phyloP scores from a whole-genome alignment of 2,888 invertebrate species.

The Acronicta leporina region DNA sequence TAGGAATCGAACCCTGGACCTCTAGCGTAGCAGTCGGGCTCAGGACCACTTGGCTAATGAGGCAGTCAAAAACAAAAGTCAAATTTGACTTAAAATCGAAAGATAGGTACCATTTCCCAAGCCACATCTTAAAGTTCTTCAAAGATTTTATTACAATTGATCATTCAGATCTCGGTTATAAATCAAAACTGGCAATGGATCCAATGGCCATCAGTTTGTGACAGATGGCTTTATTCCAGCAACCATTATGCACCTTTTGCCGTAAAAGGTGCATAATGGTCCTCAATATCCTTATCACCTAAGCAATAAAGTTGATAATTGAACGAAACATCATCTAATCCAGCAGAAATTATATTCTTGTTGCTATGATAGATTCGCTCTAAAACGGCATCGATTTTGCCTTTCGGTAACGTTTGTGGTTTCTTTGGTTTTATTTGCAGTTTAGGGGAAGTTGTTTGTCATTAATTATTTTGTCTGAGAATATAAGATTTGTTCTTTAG shows the following conservation, averaged over 20 bases:
- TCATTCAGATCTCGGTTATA: conserved; percentile 44
- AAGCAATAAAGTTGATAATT: conserved; percentile 7
- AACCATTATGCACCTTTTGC: background rate
- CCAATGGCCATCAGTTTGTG: conserved; percentile 52
- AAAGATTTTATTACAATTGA: conserved; percentile 41
- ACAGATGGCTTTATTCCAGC: conserved; percentile 45
- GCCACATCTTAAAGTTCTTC: conserved; percentile 4
- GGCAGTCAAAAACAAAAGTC: no score
- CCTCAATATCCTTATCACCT: background rate
- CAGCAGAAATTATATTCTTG: background rate
- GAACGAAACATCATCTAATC: background rate
- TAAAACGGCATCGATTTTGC: conserved; percentile 31
- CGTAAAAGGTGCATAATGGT: no score
- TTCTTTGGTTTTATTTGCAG: conserved; percentile 24
- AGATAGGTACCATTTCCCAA: no score
- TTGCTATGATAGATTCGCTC: conserved; percentile 44
- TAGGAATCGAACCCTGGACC: no score
- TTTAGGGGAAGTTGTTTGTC: conserved; percentile 10
- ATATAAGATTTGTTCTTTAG: no score
- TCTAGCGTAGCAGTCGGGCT: no score
- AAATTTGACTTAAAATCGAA: no score
- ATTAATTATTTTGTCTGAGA: conserved; percentile 8
- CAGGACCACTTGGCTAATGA: no score
- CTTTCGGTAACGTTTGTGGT: conserved; percentile 23
- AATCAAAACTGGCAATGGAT: conserved; percentile 53